Evolutionary conservation across 2,888 invertebrate genomes (phyloP).

Genomic region (Microctonus hyperodae): DNA sequence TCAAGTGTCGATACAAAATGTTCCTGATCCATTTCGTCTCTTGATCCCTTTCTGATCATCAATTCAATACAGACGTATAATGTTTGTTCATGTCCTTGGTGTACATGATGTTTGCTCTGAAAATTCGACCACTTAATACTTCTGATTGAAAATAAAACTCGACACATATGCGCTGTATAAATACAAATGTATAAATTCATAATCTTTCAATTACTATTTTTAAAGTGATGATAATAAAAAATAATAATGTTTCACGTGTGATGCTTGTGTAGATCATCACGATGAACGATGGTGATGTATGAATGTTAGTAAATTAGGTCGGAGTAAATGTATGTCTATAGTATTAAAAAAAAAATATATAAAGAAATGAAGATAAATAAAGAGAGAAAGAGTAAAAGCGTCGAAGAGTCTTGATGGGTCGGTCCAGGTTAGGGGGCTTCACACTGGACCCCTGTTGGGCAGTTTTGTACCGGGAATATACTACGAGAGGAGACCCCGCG

Average conservation of each 20-base stretch:
- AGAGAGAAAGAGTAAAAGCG: constrained; percentile 20
- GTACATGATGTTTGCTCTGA: constrained; percentile 15
- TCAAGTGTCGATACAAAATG: constrained; percentile 6
- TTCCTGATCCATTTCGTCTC: constrained; percentile 11
- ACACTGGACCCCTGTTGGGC: constrained; percentile 57
- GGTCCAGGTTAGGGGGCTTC: constrained; percentile 47
- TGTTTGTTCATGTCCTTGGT: constrained; percentile 1
- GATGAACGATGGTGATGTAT: too few species aligned
- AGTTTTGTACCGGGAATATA: constrained; percentile 53
- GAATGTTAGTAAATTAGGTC: neutral
- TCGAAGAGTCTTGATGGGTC: constrained; percentile 36
- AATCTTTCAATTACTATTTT: neutral
- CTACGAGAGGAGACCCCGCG: constrained; percentile 26
- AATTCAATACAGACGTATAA: neutral
- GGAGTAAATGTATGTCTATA: neutral
- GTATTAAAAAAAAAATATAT: neutral
- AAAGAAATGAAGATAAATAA: neutral
- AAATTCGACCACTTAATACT: constrained; percentile 24
- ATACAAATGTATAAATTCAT: neutral
- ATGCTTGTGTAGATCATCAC: too few species aligned
- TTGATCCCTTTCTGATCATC: constrained; percentile 17
- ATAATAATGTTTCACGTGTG: too few species aligned
- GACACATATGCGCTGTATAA: neutral
- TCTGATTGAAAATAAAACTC: constrained; percentile 19
- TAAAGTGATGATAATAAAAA: too few species aligned